Evolutionary conservation across 2,888 invertebrate species (phyloP).

Genomic region (Drosophila anceps): DNA sequence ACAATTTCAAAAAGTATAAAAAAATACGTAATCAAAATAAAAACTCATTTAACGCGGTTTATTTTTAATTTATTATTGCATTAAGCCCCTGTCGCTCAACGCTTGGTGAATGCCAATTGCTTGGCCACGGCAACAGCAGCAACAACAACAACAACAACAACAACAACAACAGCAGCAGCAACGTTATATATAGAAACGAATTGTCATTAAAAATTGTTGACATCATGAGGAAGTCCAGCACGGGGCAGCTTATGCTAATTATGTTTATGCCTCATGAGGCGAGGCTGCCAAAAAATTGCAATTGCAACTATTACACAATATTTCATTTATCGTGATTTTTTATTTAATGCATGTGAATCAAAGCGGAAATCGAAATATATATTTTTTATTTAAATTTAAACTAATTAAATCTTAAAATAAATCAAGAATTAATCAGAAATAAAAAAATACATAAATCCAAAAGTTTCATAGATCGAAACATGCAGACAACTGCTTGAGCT

Average conservation of each 20-base stretch:
- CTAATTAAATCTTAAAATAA: not conserved
- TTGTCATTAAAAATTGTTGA: slow-evolving; percentile 50
- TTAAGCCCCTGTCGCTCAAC: slow-evolving; percentile 58
- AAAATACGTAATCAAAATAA: slow-evolving; percentile 16
- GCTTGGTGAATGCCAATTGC: slow-evolving; percentile 61
- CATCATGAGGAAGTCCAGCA: slow-evolving; percentile 63
- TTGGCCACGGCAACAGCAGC: slow-evolving; percentile 35
- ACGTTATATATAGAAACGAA: slow-evolving; percentile 34
- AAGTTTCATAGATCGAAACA: not conserved
- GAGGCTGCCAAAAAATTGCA: slow-evolving; percentile 40
- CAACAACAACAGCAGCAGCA: not conserved
- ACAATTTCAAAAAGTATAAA: slow-evolving; percentile 35
- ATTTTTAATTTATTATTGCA: slow-evolving; percentile 70
- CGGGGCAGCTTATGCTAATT: slow-evolving; percentile 51
- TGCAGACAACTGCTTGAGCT: not conserved
- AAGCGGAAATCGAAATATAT: slow-evolving; percentile 22
- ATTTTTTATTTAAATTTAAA: not conserved
- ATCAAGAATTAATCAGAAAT: not conserved
- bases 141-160: slow-evolving; percentile 15
- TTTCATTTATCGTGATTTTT: too few species aligned
- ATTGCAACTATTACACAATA: slow-evolving; percentile 35
- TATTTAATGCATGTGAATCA: not conserved
- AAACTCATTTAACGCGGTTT: slow-evolving; percentile 64
- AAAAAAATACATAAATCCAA: not conserved
- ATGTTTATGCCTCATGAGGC: slow-evolving; percentile 25